phyloP scores from a whole-genome alignment of 2,797 vertebrate species.

The Varecia variegata region DNA sequence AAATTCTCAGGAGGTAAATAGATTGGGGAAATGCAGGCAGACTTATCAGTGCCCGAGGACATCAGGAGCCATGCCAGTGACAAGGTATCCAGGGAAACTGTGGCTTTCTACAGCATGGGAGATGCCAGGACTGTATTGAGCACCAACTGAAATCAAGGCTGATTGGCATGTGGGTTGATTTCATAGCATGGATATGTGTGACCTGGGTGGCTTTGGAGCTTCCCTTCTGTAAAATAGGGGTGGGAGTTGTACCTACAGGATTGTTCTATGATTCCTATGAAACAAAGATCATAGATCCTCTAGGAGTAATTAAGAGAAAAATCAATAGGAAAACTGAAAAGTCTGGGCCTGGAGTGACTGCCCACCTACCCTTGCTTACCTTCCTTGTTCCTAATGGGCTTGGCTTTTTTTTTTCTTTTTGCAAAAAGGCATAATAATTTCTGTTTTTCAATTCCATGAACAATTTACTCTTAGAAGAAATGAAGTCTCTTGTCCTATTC shows the following conservation, averaged over 20 bases:
- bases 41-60: not conserved
- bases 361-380: not conserved
- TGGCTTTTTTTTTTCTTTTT: not conserved
- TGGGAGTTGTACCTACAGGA: not conserved
- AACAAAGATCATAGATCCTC: not conserved
- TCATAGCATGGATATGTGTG: not conserved
- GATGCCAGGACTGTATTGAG: not conserved
- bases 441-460: not conserved
- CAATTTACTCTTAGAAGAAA: not conserved
- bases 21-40: not conserved
- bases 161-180: fast-evolving
- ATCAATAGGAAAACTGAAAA: not conserved
- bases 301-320: not conserved
- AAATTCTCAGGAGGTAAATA: not conserved
- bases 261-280: not conserved
- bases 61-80: not conserved
- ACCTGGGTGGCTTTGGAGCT: not conserved
- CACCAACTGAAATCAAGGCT: not conserved
- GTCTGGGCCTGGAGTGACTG: not conserved
- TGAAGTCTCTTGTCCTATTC: not conserved
- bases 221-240: not conserved
- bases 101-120: not conserved
- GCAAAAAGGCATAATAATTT: not conserved
- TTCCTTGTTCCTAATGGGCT: not conserved
- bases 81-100: not conserved